A percentile compares a stretch with the other conserved stretches of the same genome.
Conservation (phyloP, 2,888 invertebrate species). For the Sarcophaga variegata region DNA sequence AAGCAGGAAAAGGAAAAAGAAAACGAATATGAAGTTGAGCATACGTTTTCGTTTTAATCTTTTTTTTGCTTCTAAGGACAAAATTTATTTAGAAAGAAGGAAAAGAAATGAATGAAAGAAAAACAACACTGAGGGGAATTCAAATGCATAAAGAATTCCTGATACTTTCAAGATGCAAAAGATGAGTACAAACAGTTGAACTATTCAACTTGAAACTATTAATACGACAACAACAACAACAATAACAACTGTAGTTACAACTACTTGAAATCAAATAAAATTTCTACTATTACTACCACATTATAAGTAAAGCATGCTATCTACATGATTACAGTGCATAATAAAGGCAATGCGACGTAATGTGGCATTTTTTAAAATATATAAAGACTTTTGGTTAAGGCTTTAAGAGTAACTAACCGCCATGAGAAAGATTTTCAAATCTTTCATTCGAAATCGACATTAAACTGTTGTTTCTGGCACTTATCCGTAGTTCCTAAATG, state of each 20-base stretch:
- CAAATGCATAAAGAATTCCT: conserved; percentile 60
- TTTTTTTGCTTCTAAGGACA: neutral
- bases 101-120: neutral
- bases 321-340: neutral
- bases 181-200: conserved; percentile 38
- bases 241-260: neutral
- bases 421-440: too few species aligned
- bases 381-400: too few species aligned
- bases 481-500: too few species aligned
- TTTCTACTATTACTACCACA: neutral
- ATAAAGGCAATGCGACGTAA: too few species aligned
- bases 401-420: too few species aligned
- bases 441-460: too few species aligned
- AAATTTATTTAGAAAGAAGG: neutral
- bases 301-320: neutral
- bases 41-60: too few species aligned
- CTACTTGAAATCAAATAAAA: neutral
- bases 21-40: neutral
- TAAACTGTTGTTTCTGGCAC: too few species aligned
- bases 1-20: conserved; percentile 51
- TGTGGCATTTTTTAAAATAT: too few species aligned
- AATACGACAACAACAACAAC: too few species aligned
- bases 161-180: conserved; percentile 44
- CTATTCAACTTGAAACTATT: conserved; percentile 54
- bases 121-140: neutral